These are phyloP conservation scores for Cinara cedri DNA, from an alignment of 2,888 invertebrate genomes.

Conservation along the genomic window DNA sequence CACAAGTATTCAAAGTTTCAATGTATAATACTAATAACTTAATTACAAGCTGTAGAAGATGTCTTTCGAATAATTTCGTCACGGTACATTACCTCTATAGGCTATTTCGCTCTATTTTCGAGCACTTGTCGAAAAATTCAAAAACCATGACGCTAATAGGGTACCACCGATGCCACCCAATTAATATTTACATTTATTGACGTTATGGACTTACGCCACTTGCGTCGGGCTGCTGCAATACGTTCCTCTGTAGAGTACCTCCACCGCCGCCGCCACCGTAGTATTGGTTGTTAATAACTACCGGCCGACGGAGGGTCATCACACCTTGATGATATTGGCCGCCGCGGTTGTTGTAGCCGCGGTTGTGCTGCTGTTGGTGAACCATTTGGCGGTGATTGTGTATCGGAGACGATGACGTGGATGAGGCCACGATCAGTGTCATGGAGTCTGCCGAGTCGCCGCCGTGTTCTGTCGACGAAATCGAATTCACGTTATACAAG, in stretches of 20 bases:
- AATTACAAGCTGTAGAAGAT: no score
- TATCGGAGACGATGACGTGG: constrained; percentile 36
- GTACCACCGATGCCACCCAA: no score
- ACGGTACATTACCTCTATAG: no score
- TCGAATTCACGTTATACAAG: neutral
- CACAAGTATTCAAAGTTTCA: no score
- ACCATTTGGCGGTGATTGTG: constrained; percentile 22
- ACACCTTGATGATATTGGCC: constrained; percentile 27
- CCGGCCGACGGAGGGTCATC: constrained; percentile 39
- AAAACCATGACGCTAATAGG: no score
- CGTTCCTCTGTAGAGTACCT: constrained; percentile 2
- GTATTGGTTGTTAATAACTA: constrained; percentile 21
- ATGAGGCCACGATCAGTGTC: constrained; percentile 27
- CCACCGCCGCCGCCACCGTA: constrained; percentile 14
- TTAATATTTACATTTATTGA: no score
- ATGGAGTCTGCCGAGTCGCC: constrained; percentile 28
- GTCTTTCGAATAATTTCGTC: no score
- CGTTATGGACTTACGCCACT: constrained; percentile 8
- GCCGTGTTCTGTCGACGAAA: constrained; percentile 1
- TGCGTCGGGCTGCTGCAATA: constrained; percentile 5
- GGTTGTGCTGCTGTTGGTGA: constrained; percentile 26
- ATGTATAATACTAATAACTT: no score
- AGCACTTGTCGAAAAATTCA: no score
- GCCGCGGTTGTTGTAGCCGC: neutral
- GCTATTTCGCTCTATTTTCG: no score